These are phyloP conservation scores for Caloenas nicobarica DNA, from an alignment of 2,113 vertebrate genomes.

Conservation along the genomic window DNA sequence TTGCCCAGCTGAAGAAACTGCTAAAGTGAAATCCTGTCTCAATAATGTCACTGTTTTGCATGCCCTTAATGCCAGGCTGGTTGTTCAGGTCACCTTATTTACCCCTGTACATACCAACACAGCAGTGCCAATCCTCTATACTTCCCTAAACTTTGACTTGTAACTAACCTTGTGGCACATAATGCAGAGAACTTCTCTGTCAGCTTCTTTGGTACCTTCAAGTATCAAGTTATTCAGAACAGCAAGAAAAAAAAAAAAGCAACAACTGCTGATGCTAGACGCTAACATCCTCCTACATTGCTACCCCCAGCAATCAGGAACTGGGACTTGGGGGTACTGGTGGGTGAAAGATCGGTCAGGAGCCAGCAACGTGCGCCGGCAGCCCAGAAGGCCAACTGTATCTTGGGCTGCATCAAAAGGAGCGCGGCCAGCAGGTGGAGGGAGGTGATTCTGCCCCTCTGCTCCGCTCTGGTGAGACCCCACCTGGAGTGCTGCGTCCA, in stretches of 20 bases:
- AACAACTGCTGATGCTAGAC: conserved; percentile 19
- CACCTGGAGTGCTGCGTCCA: too few species aligned
- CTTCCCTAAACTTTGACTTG: neutral
- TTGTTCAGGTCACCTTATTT: neutral
- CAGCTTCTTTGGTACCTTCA: neutral
- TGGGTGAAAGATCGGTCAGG: too few species aligned
- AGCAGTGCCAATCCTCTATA: neutral
- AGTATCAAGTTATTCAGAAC: conserved; percentile 29
- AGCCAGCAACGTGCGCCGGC: too few species aligned
- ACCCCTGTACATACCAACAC: neutral
- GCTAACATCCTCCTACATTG: neutral
- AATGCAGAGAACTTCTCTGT: neutral
- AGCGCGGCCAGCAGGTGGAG: too few species aligned
- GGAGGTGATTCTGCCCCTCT: too few species aligned
- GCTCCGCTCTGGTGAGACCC: too few species aligned
- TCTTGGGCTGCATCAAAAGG: too few species aligned
- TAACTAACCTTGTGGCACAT: neutral
- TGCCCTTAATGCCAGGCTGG: neutral
- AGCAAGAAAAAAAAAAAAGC: neutral
- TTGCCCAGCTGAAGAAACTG: neutral
- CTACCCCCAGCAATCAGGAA: neutral
- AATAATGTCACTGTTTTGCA: neutral
- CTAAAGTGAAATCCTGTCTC: neutral
- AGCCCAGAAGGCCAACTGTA: too few species aligned
- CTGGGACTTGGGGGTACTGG: neutral